Evolutionary conservation across 2,113 vertebrate genomes (phyloP), one percentile per base, ranked within the genome.

Genomic region (Arvicanthis niloticus): DNA sequence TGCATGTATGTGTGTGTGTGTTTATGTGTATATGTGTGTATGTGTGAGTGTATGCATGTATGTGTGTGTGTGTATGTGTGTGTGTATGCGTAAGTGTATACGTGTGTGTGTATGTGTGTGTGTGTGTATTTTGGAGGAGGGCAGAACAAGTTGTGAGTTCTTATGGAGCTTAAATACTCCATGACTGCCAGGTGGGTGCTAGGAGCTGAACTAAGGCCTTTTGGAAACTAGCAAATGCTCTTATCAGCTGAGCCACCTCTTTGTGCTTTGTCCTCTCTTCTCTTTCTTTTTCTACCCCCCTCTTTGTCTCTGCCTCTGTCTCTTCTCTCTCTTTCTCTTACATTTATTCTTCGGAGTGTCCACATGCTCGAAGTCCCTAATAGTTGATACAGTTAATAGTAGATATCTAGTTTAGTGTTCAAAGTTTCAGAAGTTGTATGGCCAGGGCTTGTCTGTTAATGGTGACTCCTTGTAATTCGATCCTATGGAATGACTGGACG

Each of bases 401-500:
- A 2, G 53, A 91, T 34, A 90, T 34, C 91, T 95, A 96, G 53
- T 87, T 85, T 45, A 81, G 26, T 62, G 91, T 95, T 53, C 42
- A 89, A 42, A 89, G 96, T 96, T 98, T 56, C 80, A 85, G 40
- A 80, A 92, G 31, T 40, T 92, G 37, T 97, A 31, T 93, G 94
- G 76, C 93, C 92, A 65, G 82, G 92, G 77, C 89, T 93, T 75
- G 93, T 94, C 85, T 92, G 91, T 94, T 62, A 93, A 95, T 68
- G 45, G 87, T 94, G 78, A 97, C 94, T 97, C 92, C 90, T 91
- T 82, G 75, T 96, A 97, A 95, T 96, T 7, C 56, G 93, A 98
- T 97, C 89, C 88, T 93, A 97, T 97, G 72, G 98, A 98, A 58
- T 95, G 97, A 98, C 93, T 97, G 94, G 70, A 96, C 98, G 96